Conservation (phyloP, 1,140 invertebrate species). For the Periplaneta americana region DNA sequence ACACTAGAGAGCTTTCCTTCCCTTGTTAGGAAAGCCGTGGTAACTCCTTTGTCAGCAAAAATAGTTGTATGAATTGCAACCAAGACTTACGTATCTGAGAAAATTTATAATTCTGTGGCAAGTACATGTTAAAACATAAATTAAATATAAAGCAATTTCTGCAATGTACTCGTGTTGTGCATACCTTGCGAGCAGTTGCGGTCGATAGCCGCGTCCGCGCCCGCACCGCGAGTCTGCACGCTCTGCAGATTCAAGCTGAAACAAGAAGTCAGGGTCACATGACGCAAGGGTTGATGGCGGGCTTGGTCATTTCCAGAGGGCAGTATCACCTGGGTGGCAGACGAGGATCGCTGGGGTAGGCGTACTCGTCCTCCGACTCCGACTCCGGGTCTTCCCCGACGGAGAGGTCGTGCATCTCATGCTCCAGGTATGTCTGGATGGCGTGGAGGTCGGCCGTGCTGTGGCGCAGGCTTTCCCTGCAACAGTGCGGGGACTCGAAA, state of each 20-base stretch:
- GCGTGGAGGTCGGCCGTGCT: constrained; percentile 20
- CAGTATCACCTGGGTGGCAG: background rate
- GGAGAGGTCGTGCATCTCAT: background rate
- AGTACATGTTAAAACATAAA: background rate
- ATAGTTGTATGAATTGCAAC: no score
- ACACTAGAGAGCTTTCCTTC: no score
- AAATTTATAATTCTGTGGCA: background rate
- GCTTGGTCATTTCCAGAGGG: background rate
- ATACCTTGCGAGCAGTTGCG: background rate
- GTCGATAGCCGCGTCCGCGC: no score
- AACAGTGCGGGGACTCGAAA: background rate
- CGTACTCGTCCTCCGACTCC: background rate
- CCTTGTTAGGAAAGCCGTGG: no score
- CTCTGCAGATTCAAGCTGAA: background rate
- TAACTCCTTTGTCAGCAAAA: no score
- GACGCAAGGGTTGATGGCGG: background rate
- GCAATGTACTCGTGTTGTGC: no score
- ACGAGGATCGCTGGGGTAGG: background rate
- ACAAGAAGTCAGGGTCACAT: background rate
- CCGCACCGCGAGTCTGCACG: background rate
- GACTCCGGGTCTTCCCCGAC: background rate
- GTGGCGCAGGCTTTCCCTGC: constrained; percentile 11
- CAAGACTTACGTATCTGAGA: no score
- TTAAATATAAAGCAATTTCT: no score
- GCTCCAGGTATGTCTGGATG: constrained; percentile 17